Base-by-base conservation (phyloP, 2,113 vertebrate species). In the Asarcornis scutulata region DNA sequence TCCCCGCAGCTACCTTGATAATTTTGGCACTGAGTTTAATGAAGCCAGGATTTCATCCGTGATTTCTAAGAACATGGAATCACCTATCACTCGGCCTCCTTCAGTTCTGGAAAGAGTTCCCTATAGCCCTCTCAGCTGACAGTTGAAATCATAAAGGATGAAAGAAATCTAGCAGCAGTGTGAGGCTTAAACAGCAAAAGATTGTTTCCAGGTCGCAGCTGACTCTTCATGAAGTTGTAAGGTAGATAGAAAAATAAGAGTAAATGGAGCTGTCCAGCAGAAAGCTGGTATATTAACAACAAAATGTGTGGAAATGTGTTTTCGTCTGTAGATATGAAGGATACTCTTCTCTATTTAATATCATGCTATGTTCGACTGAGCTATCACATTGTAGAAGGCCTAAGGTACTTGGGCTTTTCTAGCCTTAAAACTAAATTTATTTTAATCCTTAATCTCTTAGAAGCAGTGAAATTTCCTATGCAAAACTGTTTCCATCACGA, bases 201-300 rank as follows among this genome's bases (percentile, higher is more conserved):
- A 27, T 58, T 86, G 62, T 79, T 67, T 92, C 44, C 74, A 87
- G 58, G 36, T 83, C 73, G 62, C 91, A 87, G 31, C 25, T 60
- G 66, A 64, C 48, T 71, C 86, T 75, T 92, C 38, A 0, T 27
- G 48, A 86, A 92, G 60, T 76, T 79, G 17, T 44, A 56, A 79
- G 18, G 78, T 90, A 94, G 72, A n/a, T 0, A 48, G 68, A 88
- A 59, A 63, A 68, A 50, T 26, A 48, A 58, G 46, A 84, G 38
- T n/a, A 94, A 85, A 29, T 50, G 84, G 84, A 92, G 84, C 75
- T 89, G 74, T 93, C 74, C 91, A 83, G 75, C 71, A 95, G 75
- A 89, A 95, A 42, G 53, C 40, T 40, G n/a, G 29, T 44, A 7
- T 17, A 17, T n/a, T 32, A 32, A n/a, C 50, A 76, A 60, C 20